Base-by-base conservation (phyloP, 2,888 invertebrate genomes). In the Acleris cristana region DNA sequence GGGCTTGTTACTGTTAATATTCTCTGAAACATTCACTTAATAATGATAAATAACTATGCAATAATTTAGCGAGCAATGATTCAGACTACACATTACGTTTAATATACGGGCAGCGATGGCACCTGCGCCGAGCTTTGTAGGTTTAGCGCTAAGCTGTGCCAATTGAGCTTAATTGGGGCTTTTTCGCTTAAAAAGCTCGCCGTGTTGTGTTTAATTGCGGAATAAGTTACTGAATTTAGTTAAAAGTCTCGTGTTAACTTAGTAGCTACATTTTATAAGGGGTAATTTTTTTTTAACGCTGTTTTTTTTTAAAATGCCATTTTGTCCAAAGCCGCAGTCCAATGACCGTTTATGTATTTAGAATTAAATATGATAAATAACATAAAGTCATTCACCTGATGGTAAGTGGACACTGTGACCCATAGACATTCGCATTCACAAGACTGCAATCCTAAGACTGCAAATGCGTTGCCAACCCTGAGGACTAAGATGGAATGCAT, bases 81-180 rank as follows among this genome's bases (percentile, higher is more conserved):
- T 26, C 64, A 21, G 21, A 18, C 18, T 44, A 23, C 66, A 66
- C 57, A 67, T 67, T 67, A 53, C 62, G 52, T 18, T 56, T 53
- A 56, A 56, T 61, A 56, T 62, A 66, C 66, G 61, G 55, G 26
- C 26, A 12, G 19, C 21, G 57, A 21, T 18, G 18, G 34, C 66
- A 67, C 66, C 66, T 67, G 66, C 57, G 57, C 66, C 52, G 34
- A n/a, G 56, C 56, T 45, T 57, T 57, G 23, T 23, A 14, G 45
- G 66, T 56, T 67, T 67, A 62, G 62, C 26, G 30, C 51, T 67
- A 67, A 67, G 66, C 66, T 53, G 5, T 57, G 48, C 62, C 66
- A 67, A 67, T 67, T 49, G 66, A 48, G 66, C 66, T 67, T 67
- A 62, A 67, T 62, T 67, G 66, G 65, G 49, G 61, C 56, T 57